phyloP scores from a whole-genome alignment of 2,113 vertebrate species.

The Ammodramus savannarum region DNA sequence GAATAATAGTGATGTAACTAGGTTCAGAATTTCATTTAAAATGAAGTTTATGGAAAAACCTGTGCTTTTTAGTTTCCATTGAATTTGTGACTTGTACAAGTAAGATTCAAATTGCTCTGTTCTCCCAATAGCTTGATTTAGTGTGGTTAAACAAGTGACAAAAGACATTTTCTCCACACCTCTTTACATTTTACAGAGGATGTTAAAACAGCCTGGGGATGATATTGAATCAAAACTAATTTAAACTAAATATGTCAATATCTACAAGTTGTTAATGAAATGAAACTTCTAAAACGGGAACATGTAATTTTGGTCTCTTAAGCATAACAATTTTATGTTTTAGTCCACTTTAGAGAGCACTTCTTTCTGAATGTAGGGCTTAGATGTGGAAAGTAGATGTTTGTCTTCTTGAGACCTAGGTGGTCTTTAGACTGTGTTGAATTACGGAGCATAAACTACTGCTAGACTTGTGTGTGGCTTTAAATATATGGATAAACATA shows the following conservation, averaged over 20 bases:
- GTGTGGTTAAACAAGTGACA: background rate
- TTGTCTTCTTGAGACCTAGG: constrained; percentile 6
- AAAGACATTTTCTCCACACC: background rate
- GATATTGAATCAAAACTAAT: background rate
- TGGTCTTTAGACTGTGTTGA: constrained; percentile 18
- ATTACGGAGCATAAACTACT: background rate
- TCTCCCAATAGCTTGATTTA: background rate
- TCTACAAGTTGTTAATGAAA: background rate
- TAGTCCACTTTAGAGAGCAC: background rate
- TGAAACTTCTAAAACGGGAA: background rate
- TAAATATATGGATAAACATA: constrained; percentile 23
- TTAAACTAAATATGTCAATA: background rate
- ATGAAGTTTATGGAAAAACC: background rate
- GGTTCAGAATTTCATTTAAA: background rate
- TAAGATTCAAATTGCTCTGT: background rate
- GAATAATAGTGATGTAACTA: background rate
- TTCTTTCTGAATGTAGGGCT: background rate
- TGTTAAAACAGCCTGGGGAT: background rate
- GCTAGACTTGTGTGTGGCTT: background rate
- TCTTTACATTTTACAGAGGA: background rate
- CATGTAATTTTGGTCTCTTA: background rate
- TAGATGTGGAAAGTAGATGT: background rate
- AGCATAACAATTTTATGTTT: background rate
- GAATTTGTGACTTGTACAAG: background rate
- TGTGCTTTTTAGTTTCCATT: background rate